Evolutionary conservation across 2,113 vertebrate genomes (phyloP).

Genomic region (Rhinolophus ferrumequinum): DNA sequence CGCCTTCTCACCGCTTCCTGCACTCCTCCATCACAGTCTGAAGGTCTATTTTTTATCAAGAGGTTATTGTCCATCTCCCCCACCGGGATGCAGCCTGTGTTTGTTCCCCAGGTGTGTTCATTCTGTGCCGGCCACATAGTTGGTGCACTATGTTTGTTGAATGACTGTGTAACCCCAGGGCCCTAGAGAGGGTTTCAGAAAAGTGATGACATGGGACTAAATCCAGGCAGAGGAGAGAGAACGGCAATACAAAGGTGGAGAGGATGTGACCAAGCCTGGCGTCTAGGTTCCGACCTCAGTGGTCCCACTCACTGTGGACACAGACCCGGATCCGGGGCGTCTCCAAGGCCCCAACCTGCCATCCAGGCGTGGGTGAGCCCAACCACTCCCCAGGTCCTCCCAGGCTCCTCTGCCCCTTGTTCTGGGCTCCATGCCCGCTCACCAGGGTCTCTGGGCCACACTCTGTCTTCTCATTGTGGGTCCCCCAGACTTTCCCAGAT

Average conservation of each 20-base stretch:
- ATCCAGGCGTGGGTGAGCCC: rapidly evolving
- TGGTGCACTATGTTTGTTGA: background rate
- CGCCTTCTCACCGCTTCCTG: background rate
- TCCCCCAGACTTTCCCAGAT: background rate
- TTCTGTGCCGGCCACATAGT: background rate
- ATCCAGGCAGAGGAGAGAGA: background rate
- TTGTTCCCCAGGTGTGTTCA: background rate
- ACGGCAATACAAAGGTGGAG: background rate
- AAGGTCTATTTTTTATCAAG: background rate
- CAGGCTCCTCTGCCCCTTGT: background rate
- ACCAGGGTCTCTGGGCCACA: background rate
- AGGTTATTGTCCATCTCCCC: background rate
- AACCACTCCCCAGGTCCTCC: background rate
- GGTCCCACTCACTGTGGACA: background rate
- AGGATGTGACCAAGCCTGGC: background rate
- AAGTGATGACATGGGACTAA: background rate
- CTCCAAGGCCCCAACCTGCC: background rate
- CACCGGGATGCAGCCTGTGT: rapidly evolving
- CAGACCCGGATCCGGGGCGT: background rate
- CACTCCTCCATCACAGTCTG: background rate
- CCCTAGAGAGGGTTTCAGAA: background rate
- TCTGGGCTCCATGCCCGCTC: background rate
- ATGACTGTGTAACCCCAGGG: background rate
- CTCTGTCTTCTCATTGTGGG: background rate
- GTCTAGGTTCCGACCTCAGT: background rate